phyloP scores from a whole-genome alignment of 2,888 invertebrate species.

The Torymus auratus region DNA sequence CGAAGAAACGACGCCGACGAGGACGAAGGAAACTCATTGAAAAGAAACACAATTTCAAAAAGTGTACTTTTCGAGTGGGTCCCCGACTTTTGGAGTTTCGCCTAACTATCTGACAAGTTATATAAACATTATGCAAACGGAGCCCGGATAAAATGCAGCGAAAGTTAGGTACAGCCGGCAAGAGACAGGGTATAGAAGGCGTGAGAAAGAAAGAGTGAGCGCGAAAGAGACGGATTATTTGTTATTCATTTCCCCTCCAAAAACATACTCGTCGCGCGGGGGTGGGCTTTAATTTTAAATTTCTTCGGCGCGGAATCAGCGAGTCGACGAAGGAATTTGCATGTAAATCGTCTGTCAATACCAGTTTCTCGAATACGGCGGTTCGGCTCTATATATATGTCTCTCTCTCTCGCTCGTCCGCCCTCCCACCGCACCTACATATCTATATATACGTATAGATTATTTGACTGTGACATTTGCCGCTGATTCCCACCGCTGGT shows the following conservation, averaged over 20 bases:
- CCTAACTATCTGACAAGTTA: constrained; percentile 56
- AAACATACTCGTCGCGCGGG: constrained; percentile 26
- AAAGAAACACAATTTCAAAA: constrained; percentile 58
- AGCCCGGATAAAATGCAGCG: constrained; percentile 37
- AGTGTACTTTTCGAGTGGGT: constrained; percentile 52
- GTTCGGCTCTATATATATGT: not conserved
- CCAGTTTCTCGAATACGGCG: constrained; percentile 26
- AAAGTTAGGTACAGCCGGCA: constrained; percentile 52
- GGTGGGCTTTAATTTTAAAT: constrained; percentile 55
- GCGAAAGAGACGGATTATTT: constrained; percentile 49
- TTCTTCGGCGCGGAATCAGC: constrained; percentile 46
- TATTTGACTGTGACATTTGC: constrained; percentile 52
- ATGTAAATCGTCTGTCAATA: constrained; percentile 60
- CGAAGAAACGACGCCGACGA: not conserved
- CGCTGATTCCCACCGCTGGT: constrained; percentile 43
- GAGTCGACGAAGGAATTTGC: constrained; percentile 52
- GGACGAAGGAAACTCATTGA: constrained; percentile 48
- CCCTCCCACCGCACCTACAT: not conserved
- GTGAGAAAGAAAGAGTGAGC: constrained; percentile 3
- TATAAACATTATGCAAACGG: constrained; percentile 57
- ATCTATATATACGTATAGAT: constrained; percentile 14
- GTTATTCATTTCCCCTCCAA: constrained; percentile 55
- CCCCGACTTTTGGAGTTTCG: constrained; percentile 42
- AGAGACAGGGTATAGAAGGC: constrained; percentile 28
- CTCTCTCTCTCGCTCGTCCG: not conserved